Evolutionary conservation across 2,113 vertebrate species (phyloP).

Genomic region (Alexandromys fortis): DNA sequence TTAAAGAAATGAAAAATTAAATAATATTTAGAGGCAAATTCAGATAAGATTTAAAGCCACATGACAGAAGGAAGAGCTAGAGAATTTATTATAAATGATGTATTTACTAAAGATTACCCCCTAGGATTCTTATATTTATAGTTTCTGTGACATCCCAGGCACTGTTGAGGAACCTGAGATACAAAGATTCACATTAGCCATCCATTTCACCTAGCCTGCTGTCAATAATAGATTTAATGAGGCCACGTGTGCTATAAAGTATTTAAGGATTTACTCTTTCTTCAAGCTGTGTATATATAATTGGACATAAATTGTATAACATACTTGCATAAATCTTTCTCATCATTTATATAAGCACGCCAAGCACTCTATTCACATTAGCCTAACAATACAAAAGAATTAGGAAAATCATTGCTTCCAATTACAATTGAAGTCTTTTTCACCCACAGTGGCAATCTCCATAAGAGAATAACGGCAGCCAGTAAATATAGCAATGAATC

Average conservation of each 20-base stretch:
- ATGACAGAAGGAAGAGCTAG: neutral
- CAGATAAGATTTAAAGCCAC: slow-evolving; percentile 54
- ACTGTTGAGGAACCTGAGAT: neutral
- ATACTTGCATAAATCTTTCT: slow-evolving; percentile 20
- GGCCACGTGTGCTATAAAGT: slow-evolving; percentile 41
- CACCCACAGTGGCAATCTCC: neutral
- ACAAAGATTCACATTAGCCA: slow-evolving; percentile 34
- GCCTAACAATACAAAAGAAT: slow-evolving; percentile 5
- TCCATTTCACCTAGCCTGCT: neutral
- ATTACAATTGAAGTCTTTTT: neutral
- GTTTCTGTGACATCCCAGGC: neutral
- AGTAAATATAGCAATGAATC: neutral
- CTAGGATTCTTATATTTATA: slow-evolving; percentile 37
- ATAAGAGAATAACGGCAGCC: slow-evolving; percentile 8
- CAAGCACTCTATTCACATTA: slow-evolving; percentile 38
- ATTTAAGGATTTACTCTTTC: slow-evolving; percentile 56
- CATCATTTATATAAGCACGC: neutral
- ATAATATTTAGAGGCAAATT: slow-evolving; percentile 11
- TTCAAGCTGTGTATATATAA: slow-evolving; percentile 1
- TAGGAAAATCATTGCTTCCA: neutral
- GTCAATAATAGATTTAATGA: slow-evolving; percentile 42
- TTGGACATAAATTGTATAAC: neutral
- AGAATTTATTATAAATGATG: slow-evolving; percentile 48
- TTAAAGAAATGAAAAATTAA: slow-evolving; percentile 56
- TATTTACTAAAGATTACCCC: neutral